Evolutionary conservation across 2,888 invertebrate genomes (phyloP).

Genomic region (Gisinianus flammeolus): DNA sequence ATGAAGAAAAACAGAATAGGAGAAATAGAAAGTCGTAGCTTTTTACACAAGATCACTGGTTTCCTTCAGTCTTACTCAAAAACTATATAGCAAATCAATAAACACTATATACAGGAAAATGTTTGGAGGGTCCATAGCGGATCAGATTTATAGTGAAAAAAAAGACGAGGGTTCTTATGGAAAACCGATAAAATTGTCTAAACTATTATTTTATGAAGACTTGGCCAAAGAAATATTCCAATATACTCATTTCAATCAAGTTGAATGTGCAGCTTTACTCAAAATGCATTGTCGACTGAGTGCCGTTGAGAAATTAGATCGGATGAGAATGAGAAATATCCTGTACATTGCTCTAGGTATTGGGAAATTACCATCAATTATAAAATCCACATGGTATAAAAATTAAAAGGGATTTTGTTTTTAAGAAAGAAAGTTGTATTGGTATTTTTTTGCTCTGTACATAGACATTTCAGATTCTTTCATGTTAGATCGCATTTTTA

Average conservation of each 20-base stretch:
- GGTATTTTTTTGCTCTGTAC: too few species aligned
- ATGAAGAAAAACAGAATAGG: too few species aligned
- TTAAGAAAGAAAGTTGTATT: too few species aligned
- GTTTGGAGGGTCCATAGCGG: too few species aligned
- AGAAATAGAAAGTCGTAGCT: too few species aligned
- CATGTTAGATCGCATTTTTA: background rate
- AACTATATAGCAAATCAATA: too few species aligned
- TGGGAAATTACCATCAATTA: background rate
- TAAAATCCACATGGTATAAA: too few species aligned
- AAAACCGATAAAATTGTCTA: background rate
- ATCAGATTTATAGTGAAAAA: too few species aligned
- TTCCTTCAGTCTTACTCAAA: too few species aligned
- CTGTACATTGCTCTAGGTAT: background rate
- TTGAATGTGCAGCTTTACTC: conserved; percentile 4
- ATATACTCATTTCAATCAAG: background rate
- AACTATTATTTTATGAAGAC: background rate
- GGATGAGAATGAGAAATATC: background rate
- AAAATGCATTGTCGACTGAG: background rate
- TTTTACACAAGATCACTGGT: too few species aligned
- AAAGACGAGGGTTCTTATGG: background rate
- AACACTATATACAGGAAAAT: too few species aligned
- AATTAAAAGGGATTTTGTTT: too few species aligned
- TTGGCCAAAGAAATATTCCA: background rate
- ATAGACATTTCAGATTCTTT: conserved; percentile 1
- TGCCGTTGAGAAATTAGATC: background rate